phyloP scores from a whole-genome alignment of 2,113 vertebrate genomes.

The Dicaeum eximium region DNA sequence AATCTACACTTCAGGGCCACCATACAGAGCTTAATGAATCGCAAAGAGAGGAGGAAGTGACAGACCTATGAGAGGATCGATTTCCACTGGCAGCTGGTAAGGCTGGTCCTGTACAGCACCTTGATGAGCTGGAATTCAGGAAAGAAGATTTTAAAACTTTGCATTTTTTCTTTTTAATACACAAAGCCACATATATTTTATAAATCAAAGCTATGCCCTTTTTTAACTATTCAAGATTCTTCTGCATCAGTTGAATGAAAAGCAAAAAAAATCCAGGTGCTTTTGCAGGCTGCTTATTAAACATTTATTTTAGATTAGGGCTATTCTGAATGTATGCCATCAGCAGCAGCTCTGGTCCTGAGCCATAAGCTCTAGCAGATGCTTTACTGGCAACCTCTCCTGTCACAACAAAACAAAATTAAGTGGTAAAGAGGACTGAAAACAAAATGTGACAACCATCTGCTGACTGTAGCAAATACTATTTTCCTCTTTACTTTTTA shows the following conservation, averaged over 20 bases:
- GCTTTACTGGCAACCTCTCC: slow-evolving; percentile 79
- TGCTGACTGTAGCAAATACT: slow-evolving; percentile 78
- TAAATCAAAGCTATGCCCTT: background rate
- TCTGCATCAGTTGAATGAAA: slow-evolving; percentile 14
- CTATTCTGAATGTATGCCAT: slow-evolving; percentile 72
- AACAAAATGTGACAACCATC: slow-evolving; percentile 84
- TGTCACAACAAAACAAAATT: slow-evolving; percentile 80
- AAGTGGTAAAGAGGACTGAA: slow-evolving; percentile 79
- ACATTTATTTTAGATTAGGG: slow-evolving; percentile 80
- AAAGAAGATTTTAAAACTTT: slow-evolving; percentile 66
- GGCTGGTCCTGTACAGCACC: slow-evolving; percentile 92
- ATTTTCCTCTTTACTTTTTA: slow-evolving; percentile 67
- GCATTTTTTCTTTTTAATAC: slow-evolving; percentile 39
- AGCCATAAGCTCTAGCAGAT: slow-evolving; percentile 82
- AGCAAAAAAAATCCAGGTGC: slow-evolving; percentile 54
- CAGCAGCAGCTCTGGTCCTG: slow-evolving; percentile 67
- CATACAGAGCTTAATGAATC: slow-evolving; percentile 87
- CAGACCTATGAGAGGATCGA: slow-evolving; percentile 98
- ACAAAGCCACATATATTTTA: slow-evolving; percentile 4
- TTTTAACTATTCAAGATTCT: slow-evolving; percentile 2
- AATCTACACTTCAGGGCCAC: slow-evolving; percentile 92
- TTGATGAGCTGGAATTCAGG: slow-evolving; percentile 91
- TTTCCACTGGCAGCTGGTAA: slow-evolving; percentile 99
- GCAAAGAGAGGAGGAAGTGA: slow-evolving; percentile 83
- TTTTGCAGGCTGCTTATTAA: slow-evolving; percentile 71